These are phyloP conservation scores for Hexactinellida sp. DNA, from an alignment of 37 sponge, comb jelly and placozoan genomes.

Conservation along the genomic window DNA sequence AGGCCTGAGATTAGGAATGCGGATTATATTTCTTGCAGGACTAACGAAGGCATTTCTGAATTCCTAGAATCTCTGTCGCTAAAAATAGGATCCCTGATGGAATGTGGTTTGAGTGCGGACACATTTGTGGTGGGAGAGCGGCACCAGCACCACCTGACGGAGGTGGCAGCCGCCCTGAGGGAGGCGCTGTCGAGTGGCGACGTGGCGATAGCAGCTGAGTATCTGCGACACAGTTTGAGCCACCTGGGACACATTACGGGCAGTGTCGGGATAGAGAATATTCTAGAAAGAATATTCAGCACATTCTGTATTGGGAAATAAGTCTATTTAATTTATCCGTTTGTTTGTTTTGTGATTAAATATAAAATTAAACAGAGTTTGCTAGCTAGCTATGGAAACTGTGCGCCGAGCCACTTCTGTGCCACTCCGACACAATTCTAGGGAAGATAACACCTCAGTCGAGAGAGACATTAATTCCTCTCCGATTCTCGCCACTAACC, in stretches of 20 bases:
- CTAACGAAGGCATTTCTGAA: neutral
- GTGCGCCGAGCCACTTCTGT: neutral
- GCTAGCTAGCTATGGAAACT: neutral
- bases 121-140: neutral
- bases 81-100: neutral
- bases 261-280: conserved; percentile 53
- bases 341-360: neutral
- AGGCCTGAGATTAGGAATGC: neutral
- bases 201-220: conserved; percentile 56
- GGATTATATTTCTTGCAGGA: neutral
- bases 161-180: neutral
- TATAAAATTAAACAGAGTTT: neutral
- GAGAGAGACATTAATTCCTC: neutral
- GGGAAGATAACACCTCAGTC: neutral
- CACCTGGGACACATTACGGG: conserved; percentile 64
- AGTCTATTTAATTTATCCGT: neutral
- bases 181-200: neutral
- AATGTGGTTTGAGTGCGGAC: neutral
- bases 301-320: conserved; percentile 88
- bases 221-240: conserved; percentile 40
- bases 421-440: neutral
- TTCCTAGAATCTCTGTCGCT: neutral
- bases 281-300: conserved; percentile 59
- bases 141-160: neutral
- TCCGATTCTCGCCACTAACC: neutral